These are phyloP conservation scores for Camptogramma bilineatum DNA, from an alignment of 2,888 invertebrate species.

Conservation along the genomic window DNA sequence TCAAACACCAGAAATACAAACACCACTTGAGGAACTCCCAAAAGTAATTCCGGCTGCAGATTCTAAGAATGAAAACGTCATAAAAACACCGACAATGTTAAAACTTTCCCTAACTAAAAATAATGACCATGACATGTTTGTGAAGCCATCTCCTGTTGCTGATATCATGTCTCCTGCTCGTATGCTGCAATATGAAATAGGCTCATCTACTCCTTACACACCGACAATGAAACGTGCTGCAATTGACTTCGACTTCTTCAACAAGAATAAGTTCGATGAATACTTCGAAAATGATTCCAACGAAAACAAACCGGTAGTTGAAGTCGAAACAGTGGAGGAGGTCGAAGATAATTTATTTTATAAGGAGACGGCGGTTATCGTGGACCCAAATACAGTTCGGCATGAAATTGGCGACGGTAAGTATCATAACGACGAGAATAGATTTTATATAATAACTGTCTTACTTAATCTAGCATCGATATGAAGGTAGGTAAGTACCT, in stretches of 20 bases:
- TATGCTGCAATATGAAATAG: conserved; percentile 77
- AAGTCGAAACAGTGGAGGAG: conserved; percentile 23
- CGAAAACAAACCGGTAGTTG: conserved; percentile 37
- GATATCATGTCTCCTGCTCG: conserved; percentile 79
- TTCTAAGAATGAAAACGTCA: conserved; percentile 42
- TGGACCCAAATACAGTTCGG: conserved; percentile 70
- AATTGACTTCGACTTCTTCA: conserved; percentile 77
- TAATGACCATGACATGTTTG: conserved; percentile 66
- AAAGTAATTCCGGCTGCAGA: conserved; percentile 60
- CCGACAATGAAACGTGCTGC: conserved; percentile 80
- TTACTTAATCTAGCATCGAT: neutral
- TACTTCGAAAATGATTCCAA: conserved; percentile 61
- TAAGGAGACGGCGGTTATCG: conserved; percentile 72
- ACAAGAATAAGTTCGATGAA: conserved; percentile 68
- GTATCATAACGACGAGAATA: conserved; percentile 46
- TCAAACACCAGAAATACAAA: conserved; percentile 50
- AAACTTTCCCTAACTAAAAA: conserved; percentile 68
- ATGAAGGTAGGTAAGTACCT: neutral
- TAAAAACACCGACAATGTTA: conserved; percentile 57
- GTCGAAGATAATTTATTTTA: conserved; percentile 26
- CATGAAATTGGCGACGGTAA: conserved; percentile 80
- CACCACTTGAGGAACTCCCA: conserved; percentile 50
- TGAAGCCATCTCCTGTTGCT: conserved; percentile 71
- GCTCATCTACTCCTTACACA: conserved; percentile 61
- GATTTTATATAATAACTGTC: neutral